Base-by-base conservation (phyloP, 1,140 invertebrate species). In the Papilio machaon region DNA sequence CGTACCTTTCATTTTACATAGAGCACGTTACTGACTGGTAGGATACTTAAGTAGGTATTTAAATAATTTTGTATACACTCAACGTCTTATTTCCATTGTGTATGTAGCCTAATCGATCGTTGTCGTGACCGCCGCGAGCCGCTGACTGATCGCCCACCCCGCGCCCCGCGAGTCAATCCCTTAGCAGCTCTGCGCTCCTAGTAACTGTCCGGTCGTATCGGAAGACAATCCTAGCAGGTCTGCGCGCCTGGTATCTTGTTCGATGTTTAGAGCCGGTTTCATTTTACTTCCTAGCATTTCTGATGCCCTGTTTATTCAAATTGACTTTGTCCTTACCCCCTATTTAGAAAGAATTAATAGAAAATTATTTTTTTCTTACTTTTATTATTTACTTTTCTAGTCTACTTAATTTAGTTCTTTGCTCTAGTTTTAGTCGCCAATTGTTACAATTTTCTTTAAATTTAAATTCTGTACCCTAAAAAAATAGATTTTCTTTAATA, bases 91-190 rank as follows among this genome's bases (percentile, higher is more conserved):
- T 80, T 80, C 30, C 77, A 78, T 75, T 82, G 82, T 82, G 80
- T 49, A 23, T 78, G 19, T 64, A 73, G 38, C 80, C 81, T 84
- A 82, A 78, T 35, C 52, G 64, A 78, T 58, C 80, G 75, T 58
- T 80, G 82, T 84, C 85, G 85, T 86, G 85, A 86, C 83, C 85
- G 90, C 90, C 91, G 88, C 90, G 86, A 91, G 91, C 90, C 87
- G 89, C 87, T 89, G 88, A 91, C 86, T 85, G 85, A 89, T 90
- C 84, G 87, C 82, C 84, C 82, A 46, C 30, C 64, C 64, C 83
- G 79, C 83, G 83, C 84, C 83, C 81, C 85, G 82, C 85, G 81
- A 84, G 76, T 35, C 90, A 80, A 81, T 47, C 77, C 73, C 81
- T 84, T 87, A 84, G 82, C 82, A 83, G 82, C 84, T 81, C 82